phyloP scores from a whole-genome alignment of 2,888 invertebrate genomes.

The Vesta saturnalis region DNA sequence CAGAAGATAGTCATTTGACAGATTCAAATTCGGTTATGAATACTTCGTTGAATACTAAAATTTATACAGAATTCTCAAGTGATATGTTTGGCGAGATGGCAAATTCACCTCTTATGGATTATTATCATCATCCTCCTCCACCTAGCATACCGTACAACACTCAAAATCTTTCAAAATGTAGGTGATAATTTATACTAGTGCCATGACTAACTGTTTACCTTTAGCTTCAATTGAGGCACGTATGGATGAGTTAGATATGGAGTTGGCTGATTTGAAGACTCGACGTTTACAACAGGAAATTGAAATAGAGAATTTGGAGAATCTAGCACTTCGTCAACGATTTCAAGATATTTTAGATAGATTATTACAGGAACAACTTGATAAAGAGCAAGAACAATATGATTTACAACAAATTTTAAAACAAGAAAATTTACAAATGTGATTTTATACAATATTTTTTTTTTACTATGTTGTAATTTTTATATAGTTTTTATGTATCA shows the following conservation, averaged over 20 bases:
- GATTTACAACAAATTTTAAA: conserved; percentile 57
- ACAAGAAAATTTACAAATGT: conserved; percentile 37
- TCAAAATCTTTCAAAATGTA: conserved; percentile 52
- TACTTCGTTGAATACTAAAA: conserved; percentile 56
- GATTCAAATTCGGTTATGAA: conserved; percentile 72
- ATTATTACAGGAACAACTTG: conserved; percentile 80
- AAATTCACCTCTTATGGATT: conserved; percentile 57
- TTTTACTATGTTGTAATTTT: no score
- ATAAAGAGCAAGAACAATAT: conserved; percentile 75
- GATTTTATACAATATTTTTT: no score
- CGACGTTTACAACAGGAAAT: conserved; percentile 81
- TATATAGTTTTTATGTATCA: no score
- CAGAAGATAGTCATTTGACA: conserved; percentile 77
- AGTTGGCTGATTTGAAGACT: conserved; percentile 79
- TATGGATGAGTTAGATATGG: conserved; percentile 76
- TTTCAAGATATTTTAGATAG: conserved; percentile 82
- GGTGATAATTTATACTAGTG: no score
- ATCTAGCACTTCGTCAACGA: conserved; percentile 81
- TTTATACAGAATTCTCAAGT: conserved; percentile 71
- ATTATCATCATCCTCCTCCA: conserved; percentile 54
- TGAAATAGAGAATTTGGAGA: conserved; percentile 87
- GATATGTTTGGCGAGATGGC: conserved; percentile 67
- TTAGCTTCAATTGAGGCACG: conserved; percentile 63
- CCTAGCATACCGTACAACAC: conserved; percentile 49
- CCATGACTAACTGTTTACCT: no score